Evolutionary conservation across 92 coral and sea anemone species (phyloP).

Genomic region (Bergia sp.): DNA sequence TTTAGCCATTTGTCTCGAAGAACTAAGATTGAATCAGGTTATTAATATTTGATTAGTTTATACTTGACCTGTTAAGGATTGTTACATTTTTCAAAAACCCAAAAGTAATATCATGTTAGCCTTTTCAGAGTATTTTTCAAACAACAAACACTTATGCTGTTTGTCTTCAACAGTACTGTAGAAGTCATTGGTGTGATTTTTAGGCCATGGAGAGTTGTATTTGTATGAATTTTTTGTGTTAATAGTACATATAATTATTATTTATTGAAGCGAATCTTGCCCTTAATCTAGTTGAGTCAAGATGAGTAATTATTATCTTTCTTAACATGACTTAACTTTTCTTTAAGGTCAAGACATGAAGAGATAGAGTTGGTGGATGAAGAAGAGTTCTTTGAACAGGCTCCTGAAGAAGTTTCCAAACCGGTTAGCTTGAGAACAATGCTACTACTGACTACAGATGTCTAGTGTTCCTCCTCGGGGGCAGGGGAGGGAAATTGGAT

Average conservation of each 20-base stretch:
- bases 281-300: not conserved
- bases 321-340: not conserved
- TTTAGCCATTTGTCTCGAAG: no score
- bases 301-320: no score
- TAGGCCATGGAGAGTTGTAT: no score
- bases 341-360: slow-evolving; percentile 44
- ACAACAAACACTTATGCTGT: no score
- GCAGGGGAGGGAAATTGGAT: no score
- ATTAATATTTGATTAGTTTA: no score
- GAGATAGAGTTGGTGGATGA: slow-evolving; percentile 90
- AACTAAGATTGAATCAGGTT: no score
- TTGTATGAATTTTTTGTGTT: not conserved
- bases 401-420: slow-evolving; percentile 78
- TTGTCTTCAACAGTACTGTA: no score
- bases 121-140: not conserved
- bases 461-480: not conserved
- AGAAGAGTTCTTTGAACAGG: slow-evolving; percentile 80
- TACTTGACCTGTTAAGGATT: no score
- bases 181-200: no score
- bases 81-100: not conserved
- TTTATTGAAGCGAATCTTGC: not conserved
- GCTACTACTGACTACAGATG: not conserved
- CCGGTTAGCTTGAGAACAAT: slow-evolving; percentile 63
- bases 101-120: not conserved
- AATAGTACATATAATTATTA: not conserved